Base-by-base conservation (phyloP, 1,140 invertebrate species). In the Pseudomyrmex dendroicus region DNA sequence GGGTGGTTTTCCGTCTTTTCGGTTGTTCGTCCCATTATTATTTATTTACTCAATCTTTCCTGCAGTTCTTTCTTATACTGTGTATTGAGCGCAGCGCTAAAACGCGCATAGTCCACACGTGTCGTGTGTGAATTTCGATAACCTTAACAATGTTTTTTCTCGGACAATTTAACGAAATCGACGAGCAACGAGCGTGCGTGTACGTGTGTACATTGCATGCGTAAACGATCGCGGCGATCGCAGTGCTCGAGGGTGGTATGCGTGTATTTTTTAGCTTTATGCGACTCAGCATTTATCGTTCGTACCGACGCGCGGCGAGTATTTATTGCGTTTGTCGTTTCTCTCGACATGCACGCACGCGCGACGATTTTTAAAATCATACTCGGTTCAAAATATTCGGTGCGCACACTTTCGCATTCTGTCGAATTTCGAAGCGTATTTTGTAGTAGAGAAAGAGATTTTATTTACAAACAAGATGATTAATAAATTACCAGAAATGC, bases 91-190 rank as follows among this genome's bases (percentile, higher is more conserved):
- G 80, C 74, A 84, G 68, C 66, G 74, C 63, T 82, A 88, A 52
- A 52, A 52, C 1, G 13, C 50, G 9, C 13, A 1, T 13, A 13
- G 50, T 13, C 1, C 50, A 52, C 25, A 25, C 25, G 13, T 1
- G 10, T 88, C 10, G 62, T 88, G 87, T 84, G 85, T 90, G 86
- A 87, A 88, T 57, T 84, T 67, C 84, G 83, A 89, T 88, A 67
- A 87, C 76, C 70, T 68, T 68, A 73, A 73, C 52, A 85, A 89
- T 83, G 74, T 50, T 84, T 90, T 87, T 86, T 84, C 85, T 87
- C 85, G 86, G 80, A 78, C 86, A 85, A 87, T 90, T 91, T 90
- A 89, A 91, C 89, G 86, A 91, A 86, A 84, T 62, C 82, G 77
- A 20, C 35, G 5, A 35, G 35, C 35, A 35, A 35, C 20, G 46